Evolutionary conservation across 2,888 invertebrate genomes (phyloP).

Genomic region (Eurytoma californica): DNA sequence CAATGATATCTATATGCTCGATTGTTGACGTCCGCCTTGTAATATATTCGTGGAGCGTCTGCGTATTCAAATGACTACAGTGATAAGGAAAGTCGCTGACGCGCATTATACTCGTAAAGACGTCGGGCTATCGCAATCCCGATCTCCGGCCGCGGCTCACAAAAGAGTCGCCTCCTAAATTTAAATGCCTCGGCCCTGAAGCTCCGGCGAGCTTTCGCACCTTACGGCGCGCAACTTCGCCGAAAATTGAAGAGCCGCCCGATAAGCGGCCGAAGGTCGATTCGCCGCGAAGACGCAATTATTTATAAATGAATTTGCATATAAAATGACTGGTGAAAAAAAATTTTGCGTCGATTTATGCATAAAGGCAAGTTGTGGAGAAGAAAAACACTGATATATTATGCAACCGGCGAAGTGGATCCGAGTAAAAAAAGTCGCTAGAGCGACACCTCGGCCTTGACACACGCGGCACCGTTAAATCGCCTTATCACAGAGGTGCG

Average conservation of each 20-base stretch:
- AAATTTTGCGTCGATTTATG: not conserved
- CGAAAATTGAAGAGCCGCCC: not conserved
- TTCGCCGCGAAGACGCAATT: not conserved
- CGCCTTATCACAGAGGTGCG: slow-evolving; percentile 43
- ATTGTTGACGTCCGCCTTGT: slow-evolving; percentile 21
- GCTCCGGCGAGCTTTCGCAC: too few species aligned
- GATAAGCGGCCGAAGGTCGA: not conserved
- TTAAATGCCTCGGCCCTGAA: too few species aligned
- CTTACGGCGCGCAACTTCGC: too few species aligned
- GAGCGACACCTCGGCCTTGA: slow-evolving; percentile 44
- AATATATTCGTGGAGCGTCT: slow-evolving; percentile 23
- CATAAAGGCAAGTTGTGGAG: not conserved
- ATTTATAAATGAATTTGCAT: not conserved
- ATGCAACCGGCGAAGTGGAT: not conserved
- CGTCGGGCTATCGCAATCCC: slow-evolving; percentile 8
- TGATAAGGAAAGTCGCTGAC: slow-evolving; percentile 21
- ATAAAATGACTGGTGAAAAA: not conserved
- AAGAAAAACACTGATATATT: not conserved
- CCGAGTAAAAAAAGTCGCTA: slow-evolving; percentile 8
- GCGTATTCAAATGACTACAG: slow-evolving; percentile 15
- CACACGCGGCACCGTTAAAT: slow-evolving; percentile 50
- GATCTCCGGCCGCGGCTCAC: not conserved
- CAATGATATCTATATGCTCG: not conserved
- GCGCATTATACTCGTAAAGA: slow-evolving; percentile 12
- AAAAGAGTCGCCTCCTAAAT: too few species aligned